Evolutionary conservation across 2,888 invertebrate species (phyloP).

Genomic region (Heliconius cydno): DNA sequence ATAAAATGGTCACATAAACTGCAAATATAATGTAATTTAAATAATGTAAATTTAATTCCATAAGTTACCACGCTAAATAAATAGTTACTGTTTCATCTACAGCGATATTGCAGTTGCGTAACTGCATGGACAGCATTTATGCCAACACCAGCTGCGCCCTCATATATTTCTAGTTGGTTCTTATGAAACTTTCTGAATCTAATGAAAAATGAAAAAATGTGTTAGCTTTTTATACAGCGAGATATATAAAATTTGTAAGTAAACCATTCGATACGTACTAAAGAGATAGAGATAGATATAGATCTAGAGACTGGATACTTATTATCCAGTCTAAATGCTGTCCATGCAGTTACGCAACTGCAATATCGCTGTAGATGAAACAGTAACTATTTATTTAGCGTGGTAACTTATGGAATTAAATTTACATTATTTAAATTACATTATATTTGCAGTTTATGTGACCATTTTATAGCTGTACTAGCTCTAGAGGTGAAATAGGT

Average conservation of each 20-base stretch:
- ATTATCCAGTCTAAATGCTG: neutral
- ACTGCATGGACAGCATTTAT: conserved; percentile 20
- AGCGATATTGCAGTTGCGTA: conserved; percentile 31
- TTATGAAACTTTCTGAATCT: too few relatives aligned
- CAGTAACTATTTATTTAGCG: neutral
- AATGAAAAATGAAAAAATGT: too few relatives aligned
- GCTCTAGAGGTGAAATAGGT: too few relatives aligned
- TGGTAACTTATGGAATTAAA: neutral
- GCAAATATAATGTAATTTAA: neutral
- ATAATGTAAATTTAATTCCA: neutral
- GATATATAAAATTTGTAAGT: too few relatives aligned
- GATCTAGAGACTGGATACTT: too few relatives aligned
- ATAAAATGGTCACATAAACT: neutral
- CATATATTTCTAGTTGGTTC: too few relatives aligned
- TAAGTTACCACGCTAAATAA: neutral
- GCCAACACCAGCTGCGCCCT: too few relatives aligned
- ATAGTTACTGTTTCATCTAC: conserved; percentile 3
- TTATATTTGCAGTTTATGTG: neutral
- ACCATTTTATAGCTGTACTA: neutral
- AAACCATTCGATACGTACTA: too few relatives aligned
- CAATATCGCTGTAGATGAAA: conserved; percentile 25
- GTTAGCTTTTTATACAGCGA: too few relatives aligned
- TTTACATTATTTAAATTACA: neutral
- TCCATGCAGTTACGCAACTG: conserved; percentile 28
- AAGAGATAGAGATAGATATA: too few relatives aligned